Conservation (phyloP, 2,797 vertebrate genomes). For the Nothura maculosa region DNA sequence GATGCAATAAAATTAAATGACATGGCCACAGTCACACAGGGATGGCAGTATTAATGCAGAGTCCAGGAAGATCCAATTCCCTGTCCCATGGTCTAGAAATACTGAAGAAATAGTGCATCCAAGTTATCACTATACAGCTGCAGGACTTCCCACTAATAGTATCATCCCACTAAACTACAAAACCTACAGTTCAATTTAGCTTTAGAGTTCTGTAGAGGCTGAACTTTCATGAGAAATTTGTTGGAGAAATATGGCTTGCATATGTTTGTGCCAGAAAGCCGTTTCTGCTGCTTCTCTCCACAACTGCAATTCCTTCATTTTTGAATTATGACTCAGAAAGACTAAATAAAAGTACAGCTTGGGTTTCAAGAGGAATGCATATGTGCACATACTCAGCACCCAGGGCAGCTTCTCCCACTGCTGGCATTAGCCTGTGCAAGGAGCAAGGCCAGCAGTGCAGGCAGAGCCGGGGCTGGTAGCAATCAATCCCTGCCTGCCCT, state of each 20-base stretch:
- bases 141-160: constrained; percentile 29
- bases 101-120: background rate
- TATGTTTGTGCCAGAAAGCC: constrained; percentile 29
- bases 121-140: background rate
- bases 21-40: constrained; percentile 7
- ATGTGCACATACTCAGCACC: constrained; percentile 12
- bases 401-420: background rate
- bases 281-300: constrained; percentile 1
- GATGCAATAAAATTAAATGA: constrained; percentile 51
- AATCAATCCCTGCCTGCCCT: background rate
- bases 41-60: background rate
- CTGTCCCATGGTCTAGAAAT: background rate
- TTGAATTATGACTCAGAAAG: constrained; percentile 44
- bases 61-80: background rate
- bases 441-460: background rate
- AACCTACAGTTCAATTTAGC: background rate
- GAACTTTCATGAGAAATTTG: constrained; percentile 20
- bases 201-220: constrained; percentile 36
- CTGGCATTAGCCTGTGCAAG: background rate
- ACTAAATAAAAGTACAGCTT: constrained; percentile 37
- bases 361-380: constrained; percentile 35
- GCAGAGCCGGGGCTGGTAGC: background rate
- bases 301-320: background rate
- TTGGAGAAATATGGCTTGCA: constrained; percentile 40
- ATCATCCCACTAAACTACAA: constrained; percentile 6